Evolutionary conservation across 2,113 vertebrate species (phyloP), one percentile per base, ranked within the genome.

Genomic region (Oreochromis spilurus): DNA sequence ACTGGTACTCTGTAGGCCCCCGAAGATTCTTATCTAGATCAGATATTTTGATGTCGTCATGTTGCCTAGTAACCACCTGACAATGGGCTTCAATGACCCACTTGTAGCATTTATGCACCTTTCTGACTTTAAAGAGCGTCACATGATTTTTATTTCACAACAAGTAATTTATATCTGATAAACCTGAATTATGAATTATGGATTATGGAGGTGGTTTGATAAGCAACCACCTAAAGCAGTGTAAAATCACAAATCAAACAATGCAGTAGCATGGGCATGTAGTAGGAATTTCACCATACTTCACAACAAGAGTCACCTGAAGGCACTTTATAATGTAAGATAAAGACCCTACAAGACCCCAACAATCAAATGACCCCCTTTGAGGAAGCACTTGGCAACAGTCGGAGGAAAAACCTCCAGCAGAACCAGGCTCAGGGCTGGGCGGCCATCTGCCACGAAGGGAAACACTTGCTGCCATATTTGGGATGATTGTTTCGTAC

Each of bases 391-490:
- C 34, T 38, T 12, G 60, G 36, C 34, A 65, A 38, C 6, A 38
- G 10, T 65, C 4, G 10, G 60, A 36, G 60, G 10, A 65, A 38
- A 65, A 38, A 65, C 60, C 60, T 38, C 4, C 4, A 65, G 34
- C 60, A 65, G 60, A 65, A 38, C 31, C 31, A n/a, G 60, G 60
- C 31, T 65, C 31, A n/a, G 60, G 60, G 17, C 12, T 19, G 60
- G 31, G 31, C 0, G 1, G 1, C 17, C 60, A n/a, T 65, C 17
- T n/a, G 34, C 34, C 60, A 65, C 1, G 2, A 65, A 13, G 34
- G 60, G 34, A 38, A 65, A 65, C 60, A 65, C 19, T 21, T 65
- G n/a, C 16, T 70, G 38, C n/a, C 5, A 16, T 26, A 26, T 45
- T 72, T 72, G 38, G 38, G 36, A 40, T 40, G 36, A 40, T 67